Evolutionary conservation across 2,113 vertebrate genomes (phyloP), one percentile per base, ranked within the genome.

Genomic region (Aspidoscelis tigris): DNA sequence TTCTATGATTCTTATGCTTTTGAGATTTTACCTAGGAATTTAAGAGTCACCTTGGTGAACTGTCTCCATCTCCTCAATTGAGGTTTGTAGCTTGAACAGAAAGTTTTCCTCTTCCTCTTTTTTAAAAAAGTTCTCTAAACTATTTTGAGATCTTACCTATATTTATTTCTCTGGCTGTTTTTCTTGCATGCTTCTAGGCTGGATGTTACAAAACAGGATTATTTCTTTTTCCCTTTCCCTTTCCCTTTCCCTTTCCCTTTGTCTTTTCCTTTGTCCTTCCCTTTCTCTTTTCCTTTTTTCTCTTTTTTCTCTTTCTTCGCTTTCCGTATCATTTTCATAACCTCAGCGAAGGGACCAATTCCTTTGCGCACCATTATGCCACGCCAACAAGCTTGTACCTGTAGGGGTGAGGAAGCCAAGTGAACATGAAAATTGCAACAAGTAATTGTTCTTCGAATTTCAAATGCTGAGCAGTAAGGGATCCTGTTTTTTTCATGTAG

Each of bases 311-410:
- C 84, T 76, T 94, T 87, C 41, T 89, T 94, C 69, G 68, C 89
- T 78, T 92, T 92, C 47, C 85, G 88, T 0, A 1, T n/a, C 50
- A 82, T 0, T 75, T 86, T 94, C 7, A 65, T 14, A n/a, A 93
- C 1, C 22, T 89, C 89, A 53, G 88, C 77, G 50, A 75, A 94
- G 26, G 0, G 24, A 41, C 91, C 93, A 1, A 87, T 0, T 44
- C 88, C 92, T 79, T 87, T 95, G 22, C 89, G 77, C 4, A 95
- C 94, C 91, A 93, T 92, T 0, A 73, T 9, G 4, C 87, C 91
- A 73, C 39, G 65, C 93, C 92, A 94, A 89, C 93, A 93, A 0
- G 90, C 86, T 80, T 93, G 93, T 76, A 95, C 84, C 95, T 96
- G 90, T 5, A 69, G 22, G 11, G 11, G 5, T 24, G 39, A 7